phyloP scores from a whole-genome alignment of 2,113 vertebrate genomes.

The Hemiprocne comata region DNA sequence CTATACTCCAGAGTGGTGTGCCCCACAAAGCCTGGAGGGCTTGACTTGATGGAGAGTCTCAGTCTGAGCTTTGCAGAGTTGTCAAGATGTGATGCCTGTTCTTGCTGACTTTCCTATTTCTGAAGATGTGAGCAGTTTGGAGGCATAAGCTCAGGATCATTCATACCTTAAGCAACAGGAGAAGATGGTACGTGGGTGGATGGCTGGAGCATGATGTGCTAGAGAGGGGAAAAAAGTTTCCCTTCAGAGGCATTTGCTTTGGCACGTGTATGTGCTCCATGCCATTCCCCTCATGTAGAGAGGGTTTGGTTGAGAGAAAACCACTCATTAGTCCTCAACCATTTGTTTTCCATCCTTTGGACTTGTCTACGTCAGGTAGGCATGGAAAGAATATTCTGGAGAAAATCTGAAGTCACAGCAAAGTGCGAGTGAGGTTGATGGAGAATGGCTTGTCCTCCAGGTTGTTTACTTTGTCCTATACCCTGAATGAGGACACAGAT shows the following conservation, averaged over 20 bases:
- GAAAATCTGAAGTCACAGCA: not conserved
- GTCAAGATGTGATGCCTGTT: not conserved
- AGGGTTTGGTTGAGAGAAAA: not conserved
- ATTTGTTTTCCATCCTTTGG: not conserved
- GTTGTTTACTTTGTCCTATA: not conserved
- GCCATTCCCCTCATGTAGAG: not conserved
- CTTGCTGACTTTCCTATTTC: not conserved
- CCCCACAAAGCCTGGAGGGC: not conserved
- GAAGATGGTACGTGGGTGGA: not conserved
- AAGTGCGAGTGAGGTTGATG: not conserved
- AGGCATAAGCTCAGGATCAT: not conserved
- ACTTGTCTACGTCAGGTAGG: not conserved
- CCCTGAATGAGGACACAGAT: not conserved
- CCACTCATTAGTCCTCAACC: not conserved
- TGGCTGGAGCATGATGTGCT: not conserved
- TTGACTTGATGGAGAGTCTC: not conserved
- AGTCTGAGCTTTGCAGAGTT: not conserved
- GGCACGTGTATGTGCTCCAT: not conserved
- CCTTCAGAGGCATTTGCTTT: not conserved
- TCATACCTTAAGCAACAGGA: not conserved
- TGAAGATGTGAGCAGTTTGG: not conserved
- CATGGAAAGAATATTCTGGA: not conserved
- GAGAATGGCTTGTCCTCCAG: not conserved
- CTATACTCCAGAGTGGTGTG: not conserved
- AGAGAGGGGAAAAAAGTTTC: not conserved